Base-by-base conservation (phyloP, 2,113 vertebrate species). In the Tragulus kanchil region DNA sequence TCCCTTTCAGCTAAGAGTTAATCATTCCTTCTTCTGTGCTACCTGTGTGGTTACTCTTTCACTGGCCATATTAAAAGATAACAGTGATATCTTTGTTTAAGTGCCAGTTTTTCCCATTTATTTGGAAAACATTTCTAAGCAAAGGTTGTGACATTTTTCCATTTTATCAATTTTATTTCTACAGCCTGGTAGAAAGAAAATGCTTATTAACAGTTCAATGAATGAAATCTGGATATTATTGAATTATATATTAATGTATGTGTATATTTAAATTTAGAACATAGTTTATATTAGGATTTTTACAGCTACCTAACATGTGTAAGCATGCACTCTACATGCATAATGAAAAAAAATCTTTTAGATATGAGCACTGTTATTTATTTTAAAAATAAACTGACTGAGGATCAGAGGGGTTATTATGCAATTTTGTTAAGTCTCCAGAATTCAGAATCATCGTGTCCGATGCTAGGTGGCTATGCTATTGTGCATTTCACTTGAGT, bases 261-360 rank as follows among this genome's bases (percentile, higher is more conserved):
- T 82, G 58, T 86, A 16, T 58, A 2, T 56, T 69, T 93, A 50
- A 36, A 45, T 64, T 56, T 64, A 83, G 42, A 13, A 19, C 45
- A 58, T 86, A 50, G 85, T 92, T 92, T 89, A 45, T 69, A 15
- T 85, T 36, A 45, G 19, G 13, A 36, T 36, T 36, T 36, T 71
- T 69, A n/a, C 3, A 54, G n/a, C 61, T 86, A 16, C 54, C 3
- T 69, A 87, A 48, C 12, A 23, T 64, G 6, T 36, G 2, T 9
- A 85, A 58, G 3, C 23, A 25, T 1, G 4, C 21, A n/a, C 1
- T 69, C 5, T 45, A 1, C 5, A 9, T 52, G 3, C 12, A 8
- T 71, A 52, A 54, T 52, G 16, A 64, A 90, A 64, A 64, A 93
- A 15, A 59, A 6, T 6, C 1, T 71, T 59, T 64, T 36, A 21